These are phyloP conservation scores for Branchipolynoe longqiensis DNA, from an alignment of 2,888 invertebrate species.

Conservation along the genomic window DNA sequence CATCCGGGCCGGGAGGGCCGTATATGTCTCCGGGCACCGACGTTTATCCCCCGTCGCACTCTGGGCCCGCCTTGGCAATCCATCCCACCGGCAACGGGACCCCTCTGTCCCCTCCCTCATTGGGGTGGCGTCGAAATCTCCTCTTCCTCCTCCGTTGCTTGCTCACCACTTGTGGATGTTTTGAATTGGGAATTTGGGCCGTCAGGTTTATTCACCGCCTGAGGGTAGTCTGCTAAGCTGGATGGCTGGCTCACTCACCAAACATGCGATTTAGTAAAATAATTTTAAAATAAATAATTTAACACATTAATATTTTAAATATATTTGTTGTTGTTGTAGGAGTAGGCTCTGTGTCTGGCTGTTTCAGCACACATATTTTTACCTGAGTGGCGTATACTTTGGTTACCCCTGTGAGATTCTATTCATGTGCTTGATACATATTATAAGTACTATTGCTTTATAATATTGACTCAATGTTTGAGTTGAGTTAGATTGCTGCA, in stretches of 20 bases:
- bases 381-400: too few species aligned
- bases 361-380: too few species aligned
- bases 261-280: not conserved
- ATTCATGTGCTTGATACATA: too few species aligned
- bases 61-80: not conserved
- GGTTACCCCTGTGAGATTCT: too few species aligned
- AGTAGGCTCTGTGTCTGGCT: too few species aligned
- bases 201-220: not conserved
- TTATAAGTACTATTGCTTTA: too few species aligned
- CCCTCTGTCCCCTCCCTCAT: constrained; percentile 3
- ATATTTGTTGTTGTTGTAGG: too few species aligned
- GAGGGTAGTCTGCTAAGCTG: not conserved
- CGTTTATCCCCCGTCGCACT: not conserved
- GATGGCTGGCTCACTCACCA: constrained; percentile 5
- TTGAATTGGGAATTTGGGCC: constrained; percentile 31
- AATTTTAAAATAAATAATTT: not conserved
- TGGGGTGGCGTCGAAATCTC: not conserved
- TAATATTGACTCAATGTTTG: too few species aligned
- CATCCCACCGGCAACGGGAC: not conserved
- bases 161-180: constrained; percentile 25
- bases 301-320: too few species aligned
- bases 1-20: not conserved
- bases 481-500: too few species aligned
- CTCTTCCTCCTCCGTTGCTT: not conserved
- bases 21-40: constrained; percentile 36